Conservation (phyloP, 2,797 vertebrate species). For the Saxicola maurus region DNA sequence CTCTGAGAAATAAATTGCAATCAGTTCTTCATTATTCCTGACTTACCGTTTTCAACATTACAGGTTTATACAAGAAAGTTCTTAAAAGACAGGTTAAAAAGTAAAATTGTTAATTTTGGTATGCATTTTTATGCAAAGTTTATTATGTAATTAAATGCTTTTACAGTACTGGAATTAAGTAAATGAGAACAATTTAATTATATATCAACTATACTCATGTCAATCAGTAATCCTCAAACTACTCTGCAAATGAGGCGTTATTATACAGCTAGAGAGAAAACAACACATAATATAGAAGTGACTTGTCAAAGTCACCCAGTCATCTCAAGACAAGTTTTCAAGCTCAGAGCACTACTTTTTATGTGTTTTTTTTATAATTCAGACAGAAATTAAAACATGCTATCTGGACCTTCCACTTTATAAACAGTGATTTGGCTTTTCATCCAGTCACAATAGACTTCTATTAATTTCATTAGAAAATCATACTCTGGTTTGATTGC, state of each 20-base stretch:
- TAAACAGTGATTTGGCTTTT: not conserved
- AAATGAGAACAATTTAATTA: not conserved
- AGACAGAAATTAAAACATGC: not conserved
- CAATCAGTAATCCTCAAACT: not conserved
- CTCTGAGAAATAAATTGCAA: not conserved
- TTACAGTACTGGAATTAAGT: not conserved
- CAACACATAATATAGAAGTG: not conserved
- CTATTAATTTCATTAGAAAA: not conserved
- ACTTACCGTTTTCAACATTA: not conserved
- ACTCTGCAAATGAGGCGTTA: not conserved
- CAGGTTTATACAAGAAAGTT: not conserved
- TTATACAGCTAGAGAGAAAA: not conserved
- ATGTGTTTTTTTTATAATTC: too few relatives aligned
- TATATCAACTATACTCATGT: not conserved
- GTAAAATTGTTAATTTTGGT: not conserved
- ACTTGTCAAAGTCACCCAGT: not conserved
- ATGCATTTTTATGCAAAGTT: not conserved
- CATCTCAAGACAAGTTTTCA: not conserved
- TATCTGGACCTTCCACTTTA: not conserved
- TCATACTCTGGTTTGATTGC: not conserved
- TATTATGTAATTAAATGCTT: not conserved
- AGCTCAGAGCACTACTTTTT: not conserved
- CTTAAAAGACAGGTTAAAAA: not conserved
- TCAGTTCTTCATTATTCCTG: not conserved
- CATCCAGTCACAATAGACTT: not conserved